These are phyloP conservation scores for Halcyon smyrnensis DNA, from an alignment of 2,797 vertebrate genomes.

Conservation along the genomic window DNA sequence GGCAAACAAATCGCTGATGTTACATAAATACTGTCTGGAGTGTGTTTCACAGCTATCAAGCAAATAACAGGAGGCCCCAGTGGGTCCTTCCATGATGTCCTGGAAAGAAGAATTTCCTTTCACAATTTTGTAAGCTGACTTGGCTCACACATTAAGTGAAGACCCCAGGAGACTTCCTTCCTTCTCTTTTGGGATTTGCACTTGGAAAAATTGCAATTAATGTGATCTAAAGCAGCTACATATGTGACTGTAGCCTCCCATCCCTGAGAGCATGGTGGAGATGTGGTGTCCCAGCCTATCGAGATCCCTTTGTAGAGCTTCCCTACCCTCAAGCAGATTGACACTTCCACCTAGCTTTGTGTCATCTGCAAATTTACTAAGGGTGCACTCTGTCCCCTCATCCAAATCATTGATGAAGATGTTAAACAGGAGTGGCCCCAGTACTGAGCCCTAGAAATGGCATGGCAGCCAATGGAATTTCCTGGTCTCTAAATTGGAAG, in stretches of 20 bases:
- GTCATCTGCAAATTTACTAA: too few species aligned
- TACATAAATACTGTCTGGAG: background rate
- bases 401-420: too few species aligned
- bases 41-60: background rate
- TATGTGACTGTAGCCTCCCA: background rate
- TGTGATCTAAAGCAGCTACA: background rate
- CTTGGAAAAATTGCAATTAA: background rate
- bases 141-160: background rate
- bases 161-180: background rate
- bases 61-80: background rate
- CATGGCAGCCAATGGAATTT: too few species aligned
- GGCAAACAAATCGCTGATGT: background rate
- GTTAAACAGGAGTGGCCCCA: too few species aligned
- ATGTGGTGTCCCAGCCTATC: background rate
- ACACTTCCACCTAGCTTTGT: too few species aligned
- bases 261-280: background rate
- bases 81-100: background rate
- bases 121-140: background rate
- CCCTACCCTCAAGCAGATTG: too few species aligned
- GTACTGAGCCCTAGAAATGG: too few species aligned
- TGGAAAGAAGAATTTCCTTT: slow-evolving; percentile 10
- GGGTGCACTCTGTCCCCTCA: too few species aligned
- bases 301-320: too few species aligned
- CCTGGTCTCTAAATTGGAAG: too few species aligned
- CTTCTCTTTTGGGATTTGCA: background rate